These are phyloP conservation scores for Hucho hucho DNA, from an alignment of 2,113 vertebrate genomes.

Conservation along the genomic window DNA sequence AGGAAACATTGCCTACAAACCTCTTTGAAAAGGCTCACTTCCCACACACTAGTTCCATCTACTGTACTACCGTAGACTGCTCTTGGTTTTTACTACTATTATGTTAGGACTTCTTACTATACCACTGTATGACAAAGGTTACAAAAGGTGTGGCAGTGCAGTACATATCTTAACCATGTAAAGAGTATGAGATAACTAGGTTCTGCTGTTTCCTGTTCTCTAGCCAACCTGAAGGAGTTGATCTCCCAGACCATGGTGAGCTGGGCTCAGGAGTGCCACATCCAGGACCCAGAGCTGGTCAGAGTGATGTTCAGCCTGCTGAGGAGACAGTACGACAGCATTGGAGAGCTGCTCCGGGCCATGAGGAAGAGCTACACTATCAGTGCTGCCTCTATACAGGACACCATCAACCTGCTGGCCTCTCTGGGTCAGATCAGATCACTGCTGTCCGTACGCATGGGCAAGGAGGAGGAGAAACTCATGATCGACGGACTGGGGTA, in stretches of 20 bases:
- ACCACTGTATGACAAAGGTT: too few species aligned
- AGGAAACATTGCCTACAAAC: too few species aligned
- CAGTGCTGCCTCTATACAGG: slow-evolving; percentile 87
- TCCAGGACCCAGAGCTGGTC: slow-evolving; percentile 93
- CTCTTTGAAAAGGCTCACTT: too few species aligned
- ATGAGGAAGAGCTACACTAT: slow-evolving; percentile 96
- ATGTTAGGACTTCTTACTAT: too few species aligned
- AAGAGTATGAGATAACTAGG: too few species aligned
- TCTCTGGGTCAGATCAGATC: slow-evolving; percentile 96
- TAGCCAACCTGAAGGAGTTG: slow-evolving; percentile 92
- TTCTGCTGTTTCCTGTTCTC: neutral
- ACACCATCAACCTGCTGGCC: slow-evolving; percentile 90
- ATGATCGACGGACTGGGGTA: slow-evolving; percentile 98
- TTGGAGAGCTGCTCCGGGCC: slow-evolving; percentile 91
- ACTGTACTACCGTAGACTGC: too few species aligned
- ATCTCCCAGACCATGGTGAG: slow-evolving; percentile 96
- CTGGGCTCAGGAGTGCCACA: slow-evolving; percentile 95
- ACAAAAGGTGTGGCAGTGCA: too few species aligned
- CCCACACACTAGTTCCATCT: too few species aligned
- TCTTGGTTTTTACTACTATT: too few species aligned
- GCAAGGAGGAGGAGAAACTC: slow-evolving; percentile 94
- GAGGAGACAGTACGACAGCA: slow-evolving; percentile 93
- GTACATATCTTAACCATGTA: too few species aligned
- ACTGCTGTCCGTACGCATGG: slow-evolving; percentile 95
- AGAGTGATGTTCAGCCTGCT: slow-evolving; percentile 95